Base-by-base conservation (phyloP, 1,140 invertebrate genomes). In the Leptopilina boulardi region DNA sequence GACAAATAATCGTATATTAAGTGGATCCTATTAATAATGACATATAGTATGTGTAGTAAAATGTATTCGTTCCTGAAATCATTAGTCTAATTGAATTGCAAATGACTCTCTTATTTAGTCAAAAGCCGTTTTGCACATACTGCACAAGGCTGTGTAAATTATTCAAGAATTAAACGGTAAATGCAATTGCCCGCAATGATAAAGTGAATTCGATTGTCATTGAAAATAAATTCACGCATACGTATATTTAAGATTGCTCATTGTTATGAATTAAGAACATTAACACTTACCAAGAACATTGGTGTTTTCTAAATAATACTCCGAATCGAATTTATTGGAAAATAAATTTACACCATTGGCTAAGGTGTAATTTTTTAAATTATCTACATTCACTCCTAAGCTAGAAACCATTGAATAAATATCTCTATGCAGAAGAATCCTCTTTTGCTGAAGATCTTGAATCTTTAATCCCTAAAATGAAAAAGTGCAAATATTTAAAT, bases 361-460 rank as follows among this genome's bases (percentile, higher is more conserved):
- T 9, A 94, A 85, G 23, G 91, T 83, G 77, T 92, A 92, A 77
- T 91, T 89, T 2, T 88, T 89, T 13, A 94, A 88, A 70, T 91
- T 85, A 18, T 90, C 89, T 6, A 87, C 80, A 26, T 87, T 84
- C 26, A 93, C 91, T 1, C 89, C 89, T 70, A 94, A 85, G 81
- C 93, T 88, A 56, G 89, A 86, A 26, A 88, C 86, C 92, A 93
- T 93, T 1, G 88, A 89, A 38, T 92, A 91, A 13, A 97, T 94
- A 76, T 96, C 95, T n/a, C 95, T 89, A 86, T 96, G 94, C 30
- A 97, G 87, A 38, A 94, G 89, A n/a, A 96, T 87, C 1, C 92
- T 92, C 78, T 94, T 92, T 80, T 96, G 95, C 44, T 94, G 92
- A 23, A 95, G 84, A 41, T 95, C 94, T 88, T 96, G 95, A 21